phyloP scores from a whole-genome alignment of 2,113 vertebrate genomes.

The Pungitius pungitius region DNA sequence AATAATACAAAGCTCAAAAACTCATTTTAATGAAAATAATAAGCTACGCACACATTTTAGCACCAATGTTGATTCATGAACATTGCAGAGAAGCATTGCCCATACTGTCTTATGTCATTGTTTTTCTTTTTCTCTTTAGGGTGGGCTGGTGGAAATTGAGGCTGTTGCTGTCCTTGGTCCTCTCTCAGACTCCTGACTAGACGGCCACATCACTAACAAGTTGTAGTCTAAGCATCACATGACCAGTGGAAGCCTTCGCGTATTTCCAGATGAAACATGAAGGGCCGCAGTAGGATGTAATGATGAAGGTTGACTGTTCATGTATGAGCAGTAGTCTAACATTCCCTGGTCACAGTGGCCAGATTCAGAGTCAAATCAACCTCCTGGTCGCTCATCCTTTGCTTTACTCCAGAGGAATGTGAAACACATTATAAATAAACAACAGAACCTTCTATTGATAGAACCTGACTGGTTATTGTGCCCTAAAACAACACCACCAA shows the following conservation, averaged over 20 bases:
- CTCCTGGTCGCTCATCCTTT: background rate
- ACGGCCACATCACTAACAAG: conserved; percentile 62
- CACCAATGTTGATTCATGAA: background rate
- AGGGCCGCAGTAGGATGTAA: conserved; percentile 11
- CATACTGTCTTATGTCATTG: background rate
- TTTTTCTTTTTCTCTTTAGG: conserved; percentile 57
- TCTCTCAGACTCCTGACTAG: conserved; percentile 74
- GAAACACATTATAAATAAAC: conserved; percentile 5
- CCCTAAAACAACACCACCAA: background rate
- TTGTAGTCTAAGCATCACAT: conserved; percentile 51
- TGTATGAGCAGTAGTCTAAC: conserved; percentile 1
- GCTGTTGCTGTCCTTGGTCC: conserved; percentile 78
- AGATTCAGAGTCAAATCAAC: background rate
- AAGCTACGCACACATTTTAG: background rate
- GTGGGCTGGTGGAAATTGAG: conserved; percentile 82
- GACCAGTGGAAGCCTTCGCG: background rate
- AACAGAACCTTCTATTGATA: background rate
- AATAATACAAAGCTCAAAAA: too few relatives aligned
- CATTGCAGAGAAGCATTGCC: background rate
- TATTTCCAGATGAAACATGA: background rate
- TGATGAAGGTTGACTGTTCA: background rate
- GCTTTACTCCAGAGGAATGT: background rate
- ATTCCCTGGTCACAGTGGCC: background rate
- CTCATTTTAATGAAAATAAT: too few relatives aligned
- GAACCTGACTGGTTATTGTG: background rate